Base-by-base conservation (phyloP, 2,888 invertebrate species). In the Chloromyia formosa region DNA sequence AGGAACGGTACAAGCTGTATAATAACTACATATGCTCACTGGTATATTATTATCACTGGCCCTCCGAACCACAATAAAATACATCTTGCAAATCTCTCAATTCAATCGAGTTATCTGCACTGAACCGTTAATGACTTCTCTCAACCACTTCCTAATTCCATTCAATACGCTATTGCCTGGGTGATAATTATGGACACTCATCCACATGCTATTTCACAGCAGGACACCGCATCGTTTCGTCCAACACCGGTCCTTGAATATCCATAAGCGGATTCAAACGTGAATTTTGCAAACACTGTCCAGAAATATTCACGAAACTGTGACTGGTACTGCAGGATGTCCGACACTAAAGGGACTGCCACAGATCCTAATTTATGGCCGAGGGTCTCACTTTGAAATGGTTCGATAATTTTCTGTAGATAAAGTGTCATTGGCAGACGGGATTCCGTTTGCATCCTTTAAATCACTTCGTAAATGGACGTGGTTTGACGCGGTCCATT, bases 351-450 rank as follows among this genome's bases (percentile, higher is more conserved):
- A 23, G 60, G 23, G 56, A 56, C 22, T 22, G 60, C 60, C 3
- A 60, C 23, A 16, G 16, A 60, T 60, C 60, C 60, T 60, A 23
- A 60, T 60, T 60, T 60, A 60, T 60, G 20, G 23, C 23, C 14
- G 27, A 18, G 60, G 27, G 27, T 4, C 27, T 23, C 27, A 60
- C 23, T 60, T 22, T 23, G 23, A 23, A 23, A 23, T 22, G 20
- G 60, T 22, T 23, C 22, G 23, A 60, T 60, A 60, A 60, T 60
- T 60, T 60, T 23, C 14, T 23, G 60, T 14, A 16, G 18, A 23
- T 60, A 14, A 23, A 60, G 60, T 60, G 60, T 60, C 60, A 60
- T 9, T 60, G 22, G 23, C 60, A 60, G 60, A 60, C 60, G 56
- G 10, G 23, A 23, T 14, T 60, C 23, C 14, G 60, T 1, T 27